A percentile compares a stretch with the other conserved stretches of the same genome.
These are phyloP conservation scores for Cordilura impudica DNA, from an alignment of 2,888 invertebrate species.

Conservation along the genomic window DNA sequence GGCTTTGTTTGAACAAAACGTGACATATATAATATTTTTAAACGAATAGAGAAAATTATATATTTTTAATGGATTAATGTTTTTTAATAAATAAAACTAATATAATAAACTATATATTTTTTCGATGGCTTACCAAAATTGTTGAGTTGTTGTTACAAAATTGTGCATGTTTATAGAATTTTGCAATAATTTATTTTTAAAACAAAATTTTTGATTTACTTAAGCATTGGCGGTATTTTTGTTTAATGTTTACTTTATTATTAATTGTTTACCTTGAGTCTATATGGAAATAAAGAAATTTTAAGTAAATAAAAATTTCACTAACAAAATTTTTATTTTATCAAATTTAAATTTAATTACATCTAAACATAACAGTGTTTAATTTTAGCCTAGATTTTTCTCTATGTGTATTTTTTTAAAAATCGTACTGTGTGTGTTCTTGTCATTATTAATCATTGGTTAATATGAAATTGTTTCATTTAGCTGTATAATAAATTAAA, in stretches of 20 bases:
- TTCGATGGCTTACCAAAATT: slow-evolving; percentile 73
- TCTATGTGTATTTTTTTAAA: neutral
- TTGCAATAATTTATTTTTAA: neutral
- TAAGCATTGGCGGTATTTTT: neutral
- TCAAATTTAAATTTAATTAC: neutral
- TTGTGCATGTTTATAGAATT: slow-evolving; percentile 66
- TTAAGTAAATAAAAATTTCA: neutral
- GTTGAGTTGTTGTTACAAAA: slow-evolving; percentile 66
- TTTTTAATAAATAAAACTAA: too few relatives aligned
- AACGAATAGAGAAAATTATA: neutral
- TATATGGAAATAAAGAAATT: neutral
- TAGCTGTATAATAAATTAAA: slow-evolving; percentile 3
- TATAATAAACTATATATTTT: too few relatives aligned
- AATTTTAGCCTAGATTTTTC: neutral
- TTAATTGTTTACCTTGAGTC: neutral
- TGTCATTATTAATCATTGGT: slow-evolving; percentile 2
- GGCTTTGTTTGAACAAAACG: too few relatives aligned
- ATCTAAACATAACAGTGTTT: neutral
- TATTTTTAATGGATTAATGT: too few relatives aligned
- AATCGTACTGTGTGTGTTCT: neutral
- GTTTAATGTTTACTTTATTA: neutral
- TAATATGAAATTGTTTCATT: neutral
- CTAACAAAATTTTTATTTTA: neutral
- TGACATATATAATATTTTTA: neutral
- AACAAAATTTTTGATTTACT: neutral